These are phyloP conservation scores for Mamestra configurata DNA, from an alignment of 1,140 invertebrate species.

Conservation along the genomic window DNA sequence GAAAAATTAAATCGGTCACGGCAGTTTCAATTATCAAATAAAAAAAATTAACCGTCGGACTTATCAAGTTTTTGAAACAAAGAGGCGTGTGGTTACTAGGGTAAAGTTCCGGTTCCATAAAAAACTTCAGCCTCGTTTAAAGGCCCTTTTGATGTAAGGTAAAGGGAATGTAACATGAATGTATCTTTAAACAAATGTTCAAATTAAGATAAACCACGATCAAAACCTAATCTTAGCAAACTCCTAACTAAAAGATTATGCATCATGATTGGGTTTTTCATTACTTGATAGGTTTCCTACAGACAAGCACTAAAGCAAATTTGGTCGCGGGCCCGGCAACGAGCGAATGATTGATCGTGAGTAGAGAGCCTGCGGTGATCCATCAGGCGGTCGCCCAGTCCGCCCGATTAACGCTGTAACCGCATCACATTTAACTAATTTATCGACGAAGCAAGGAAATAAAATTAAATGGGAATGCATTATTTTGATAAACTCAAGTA, in stretches of 20 bases:
- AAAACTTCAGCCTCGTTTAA: no score
- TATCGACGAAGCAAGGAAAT: slow-evolving; percentile 16
- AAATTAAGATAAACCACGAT: no score
- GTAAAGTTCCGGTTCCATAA: no score
- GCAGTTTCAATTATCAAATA: no score
- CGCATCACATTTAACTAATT: slow-evolving; percentile 39
- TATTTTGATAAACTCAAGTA: background rate
- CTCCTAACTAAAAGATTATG: slow-evolving; percentile 15
- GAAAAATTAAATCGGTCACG: no score
- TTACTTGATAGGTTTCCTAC: slow-evolving; percentile 27
- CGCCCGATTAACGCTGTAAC: slow-evolving; percentile 40
- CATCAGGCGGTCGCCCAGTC: slow-evolving; percentile 58
- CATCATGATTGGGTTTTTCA: slow-evolving; percentile 25
- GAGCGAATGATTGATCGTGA: slow-evolving; percentile 68
- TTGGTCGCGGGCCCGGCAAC: slow-evolving; percentile 45
- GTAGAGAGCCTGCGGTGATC: slow-evolving; percentile 62
- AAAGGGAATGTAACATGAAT: no score
- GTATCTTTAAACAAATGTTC: no score
- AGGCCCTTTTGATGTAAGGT: no score
- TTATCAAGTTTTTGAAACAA: no score
- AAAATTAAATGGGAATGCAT: background rate
- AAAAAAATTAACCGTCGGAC: no score
- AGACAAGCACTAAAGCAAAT: slow-evolving; percentile 43
- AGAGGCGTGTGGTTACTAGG: no score
- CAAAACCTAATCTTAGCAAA: background rate